Evolutionary conservation across 2,888 invertebrate genomes (phyloP), one percentile per base, ranked within the genome.

Genomic region (Thymelicus sylvestris): DNA sequence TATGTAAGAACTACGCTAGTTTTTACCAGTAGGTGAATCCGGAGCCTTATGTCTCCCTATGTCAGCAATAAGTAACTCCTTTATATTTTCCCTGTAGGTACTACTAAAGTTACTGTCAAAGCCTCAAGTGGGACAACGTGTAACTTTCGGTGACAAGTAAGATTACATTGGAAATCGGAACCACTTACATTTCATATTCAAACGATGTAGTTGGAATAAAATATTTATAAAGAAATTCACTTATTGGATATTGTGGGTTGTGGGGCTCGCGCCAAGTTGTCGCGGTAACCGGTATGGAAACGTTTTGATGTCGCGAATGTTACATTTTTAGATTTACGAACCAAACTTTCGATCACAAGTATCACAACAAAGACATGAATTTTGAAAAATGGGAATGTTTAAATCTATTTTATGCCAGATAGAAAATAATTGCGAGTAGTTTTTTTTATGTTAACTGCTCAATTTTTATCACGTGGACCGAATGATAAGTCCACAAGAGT

Each of bases 171-270:
- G 24, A 55, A 55, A 55, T 55, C 55, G 24, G 19, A 55, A 55
- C 55, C 55, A 24, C 24, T 24, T 55, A 55, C 55, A 55, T 55
- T 55, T 55, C 12, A 24, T 24, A 55, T 55, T 55, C 55, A 24
- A 55, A 55, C 2, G 24, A 55, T 55, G 55, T 55, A 12, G 5
- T 24, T 24, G 24, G 24, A 55, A 55, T 24, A 24, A 55, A 55
- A 55, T 55, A 24, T 24, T 55, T 55, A 55, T 55, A 24, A 12
- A 55, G 55, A 24, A 55, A 55, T 55, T 12, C 24, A 55, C 8
- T 3, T 52, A 0, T 24, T 24, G 4, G 12, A 24, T 55, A 55
- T 55, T 55, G 55, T 24, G 19, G 24, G 55, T 3, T 24, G 52
- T 19, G 7, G 7, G 41, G 41, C 8, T 7, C 41, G 15, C 15